Percentiles rank a stretch among this genome's conserved stretches.
These are phyloP conservation scores for Sphaerophoria rueppellii DNA, from an alignment of 2,888 invertebrate species.

Conservation along the genomic window DNA sequence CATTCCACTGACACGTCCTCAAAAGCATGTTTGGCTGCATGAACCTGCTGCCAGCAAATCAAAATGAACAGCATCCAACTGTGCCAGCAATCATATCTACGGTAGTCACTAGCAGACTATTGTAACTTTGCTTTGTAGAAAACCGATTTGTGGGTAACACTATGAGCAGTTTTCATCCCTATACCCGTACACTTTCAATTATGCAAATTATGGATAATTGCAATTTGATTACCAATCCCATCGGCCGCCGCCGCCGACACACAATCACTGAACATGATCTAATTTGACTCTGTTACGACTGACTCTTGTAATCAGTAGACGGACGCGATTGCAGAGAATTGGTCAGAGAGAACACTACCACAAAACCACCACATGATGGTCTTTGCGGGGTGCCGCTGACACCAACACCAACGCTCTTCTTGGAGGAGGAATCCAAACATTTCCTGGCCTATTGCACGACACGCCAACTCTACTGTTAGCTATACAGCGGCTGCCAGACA, in stretches of 20 bases:
- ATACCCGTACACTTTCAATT: constrained; percentile 55
- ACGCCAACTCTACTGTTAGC: not conserved
- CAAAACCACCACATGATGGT: constrained; percentile 14
- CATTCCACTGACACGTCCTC: constrained; percentile 8
- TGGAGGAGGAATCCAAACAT: constrained; percentile 20
- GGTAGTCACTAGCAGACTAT: not conserved
- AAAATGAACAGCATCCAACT: constrained; percentile 9
- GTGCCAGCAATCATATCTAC: constrained; percentile 19
- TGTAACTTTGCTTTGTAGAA: not conserved
- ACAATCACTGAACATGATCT: constrained; percentile 66
- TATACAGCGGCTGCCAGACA: not conserved
- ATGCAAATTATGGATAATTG: constrained; percentile 71
- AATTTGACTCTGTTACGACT: constrained; percentile 54
- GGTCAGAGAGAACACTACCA: constrained; percentile 5
- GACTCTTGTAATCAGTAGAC: constrained; percentile 30
- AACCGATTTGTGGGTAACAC: not conserved
- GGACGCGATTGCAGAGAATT: not conserved
- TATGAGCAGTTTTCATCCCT: not conserved
- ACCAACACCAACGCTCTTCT: constrained; percentile 29
- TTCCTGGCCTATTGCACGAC: constrained; percentile 24
- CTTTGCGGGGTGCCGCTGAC: constrained; percentile 36
- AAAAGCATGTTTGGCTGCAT: constrained; percentile 16
- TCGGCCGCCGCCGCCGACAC: constrained; percentile 47
- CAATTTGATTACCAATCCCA: constrained; percentile 63
- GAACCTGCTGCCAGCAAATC: constrained; percentile 9